Evolutionary conservation across 2,113 vertebrate species (phyloP).

Genomic region (Isurus oxyrinchus): DNA sequence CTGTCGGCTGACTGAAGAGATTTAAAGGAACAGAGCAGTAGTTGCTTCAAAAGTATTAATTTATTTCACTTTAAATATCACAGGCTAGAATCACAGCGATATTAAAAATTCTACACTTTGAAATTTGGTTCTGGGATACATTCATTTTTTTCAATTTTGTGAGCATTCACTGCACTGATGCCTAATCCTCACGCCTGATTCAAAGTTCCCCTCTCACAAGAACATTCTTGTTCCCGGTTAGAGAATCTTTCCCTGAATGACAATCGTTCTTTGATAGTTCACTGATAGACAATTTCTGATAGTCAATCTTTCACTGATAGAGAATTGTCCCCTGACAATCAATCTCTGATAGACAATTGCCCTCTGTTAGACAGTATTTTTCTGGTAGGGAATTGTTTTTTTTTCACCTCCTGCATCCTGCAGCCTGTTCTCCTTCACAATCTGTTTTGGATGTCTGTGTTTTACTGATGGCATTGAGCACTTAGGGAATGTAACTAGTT

Average conservation of each 20-base stretch:
- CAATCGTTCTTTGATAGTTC: neutral
- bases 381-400: neutral
- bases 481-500: too few relatives aligned
- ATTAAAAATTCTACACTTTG: neutral
- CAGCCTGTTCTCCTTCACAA: neutral
- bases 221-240: neutral
- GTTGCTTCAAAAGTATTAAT: too few relatives aligned
- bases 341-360: neutral
- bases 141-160: neutral
- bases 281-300: neutral
- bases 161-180: neutral
- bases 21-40: neutral
- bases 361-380: neutral
- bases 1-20: neutral
- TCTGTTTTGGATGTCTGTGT: neutral
- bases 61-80: neutral
- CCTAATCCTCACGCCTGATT: neutral
- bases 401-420: neutral
- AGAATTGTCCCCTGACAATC: neutral
- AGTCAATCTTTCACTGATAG: neutral
- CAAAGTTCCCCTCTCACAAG: neutral
- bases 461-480: too few relatives aligned
- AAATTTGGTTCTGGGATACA: neutral
- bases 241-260: neutral
- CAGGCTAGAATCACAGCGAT: neutral